Conservation (phyloP, 2,113 vertebrate genomes). For the Stercorarius parasiticus region DNA sequence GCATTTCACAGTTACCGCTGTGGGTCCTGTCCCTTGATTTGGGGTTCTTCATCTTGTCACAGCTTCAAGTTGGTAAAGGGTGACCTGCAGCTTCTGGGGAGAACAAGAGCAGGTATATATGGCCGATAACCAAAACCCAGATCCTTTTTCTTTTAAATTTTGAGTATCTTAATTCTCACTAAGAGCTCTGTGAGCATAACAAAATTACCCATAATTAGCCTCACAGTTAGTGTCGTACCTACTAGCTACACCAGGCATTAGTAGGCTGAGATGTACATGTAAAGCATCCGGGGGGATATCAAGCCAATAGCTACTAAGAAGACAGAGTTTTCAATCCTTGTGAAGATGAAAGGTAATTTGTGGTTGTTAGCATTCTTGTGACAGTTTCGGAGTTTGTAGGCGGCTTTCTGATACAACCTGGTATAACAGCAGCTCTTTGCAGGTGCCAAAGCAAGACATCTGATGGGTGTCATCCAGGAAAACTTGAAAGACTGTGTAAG, state of each 20-base stretch:
- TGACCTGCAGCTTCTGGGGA: not conserved
- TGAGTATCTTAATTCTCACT: not conserved
- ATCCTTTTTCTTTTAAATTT: not conserved
- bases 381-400: not conserved
- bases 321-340: not conserved
- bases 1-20: not conserved
- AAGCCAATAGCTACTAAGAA: not conserved
- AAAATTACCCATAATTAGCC: not conserved
- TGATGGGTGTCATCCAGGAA: not conserved
- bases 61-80: not conserved
- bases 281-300: not conserved
- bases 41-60: not conserved
- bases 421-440: not conserved
- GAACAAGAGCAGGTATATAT: not conserved
- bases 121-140: not conserved
- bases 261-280: not conserved
- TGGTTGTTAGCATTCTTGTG: not conserved
- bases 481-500: not conserved
- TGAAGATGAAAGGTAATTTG: not conserved
- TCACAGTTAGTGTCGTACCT: not conserved
- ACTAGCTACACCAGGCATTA: not conserved
- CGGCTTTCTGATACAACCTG: not conserved
- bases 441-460: not conserved
- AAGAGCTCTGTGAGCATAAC: not conserved
- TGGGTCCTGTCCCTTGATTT: not conserved